phyloP scores from a whole-genome alignment of 2,113 vertebrate genomes.

The Cyphomyrus plagiostoma region DNA sequence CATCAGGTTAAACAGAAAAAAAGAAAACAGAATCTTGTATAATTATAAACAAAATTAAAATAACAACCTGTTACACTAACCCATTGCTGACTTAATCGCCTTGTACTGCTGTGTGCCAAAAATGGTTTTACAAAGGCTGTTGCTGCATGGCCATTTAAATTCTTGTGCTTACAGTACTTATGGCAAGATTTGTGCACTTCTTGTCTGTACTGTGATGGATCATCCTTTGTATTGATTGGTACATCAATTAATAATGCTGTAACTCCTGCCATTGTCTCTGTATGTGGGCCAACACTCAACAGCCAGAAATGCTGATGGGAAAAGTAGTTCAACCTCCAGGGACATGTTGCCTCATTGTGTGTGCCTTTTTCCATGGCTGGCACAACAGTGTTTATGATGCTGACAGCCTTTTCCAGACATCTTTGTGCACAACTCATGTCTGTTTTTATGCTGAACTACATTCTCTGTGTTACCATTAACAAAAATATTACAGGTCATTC shows the following conservation, averaged over 20 bases:
- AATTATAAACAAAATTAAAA: too few relatives aligned
- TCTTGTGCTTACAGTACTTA: neutral
- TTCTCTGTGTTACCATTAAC: neutral
- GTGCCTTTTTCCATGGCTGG: neutral
- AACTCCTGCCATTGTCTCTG: neutral
- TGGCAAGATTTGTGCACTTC: neutral
- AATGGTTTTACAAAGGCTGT: neutral
- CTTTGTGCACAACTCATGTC: neutral
- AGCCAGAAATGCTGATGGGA: neutral
- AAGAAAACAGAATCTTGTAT: too few relatives aligned
- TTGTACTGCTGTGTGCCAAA: neutral
- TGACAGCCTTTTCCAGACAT: neutral
- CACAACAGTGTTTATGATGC: neutral
- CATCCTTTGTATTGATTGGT: neutral
- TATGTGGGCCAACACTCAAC: neutral
- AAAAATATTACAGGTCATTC: constrained; percentile 1
- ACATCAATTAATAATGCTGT: neutral
- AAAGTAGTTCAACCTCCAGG: neutral
- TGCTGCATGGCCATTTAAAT: neutral
- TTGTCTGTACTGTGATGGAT: constrained; percentile 17
- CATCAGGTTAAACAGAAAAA: too few relatives aligned
- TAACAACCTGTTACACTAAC: neutral
- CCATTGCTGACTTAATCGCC: neutral
- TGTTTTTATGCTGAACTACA: neutral
- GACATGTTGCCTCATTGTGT: neutral